Conservation (phyloP, 2,888 invertebrate genomes). For the Cryptus armator region DNA sequence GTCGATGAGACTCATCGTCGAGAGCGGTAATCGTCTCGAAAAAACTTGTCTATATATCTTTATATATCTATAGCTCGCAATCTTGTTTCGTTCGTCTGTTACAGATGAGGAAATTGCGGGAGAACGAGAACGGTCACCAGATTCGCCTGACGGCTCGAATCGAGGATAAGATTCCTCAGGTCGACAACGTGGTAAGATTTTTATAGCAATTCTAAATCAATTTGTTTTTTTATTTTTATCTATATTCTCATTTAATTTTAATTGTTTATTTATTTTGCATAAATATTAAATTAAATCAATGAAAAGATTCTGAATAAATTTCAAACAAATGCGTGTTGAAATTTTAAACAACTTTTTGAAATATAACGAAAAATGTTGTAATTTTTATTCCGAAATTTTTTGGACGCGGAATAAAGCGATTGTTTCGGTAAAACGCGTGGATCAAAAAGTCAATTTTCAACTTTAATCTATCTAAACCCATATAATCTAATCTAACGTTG, state of each 20-base stretch:
- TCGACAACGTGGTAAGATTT: constrained; percentile 76
- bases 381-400: too few relatives aligned
- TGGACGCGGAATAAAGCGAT: too few relatives aligned
- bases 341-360: too few relatives aligned
- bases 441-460: too few relatives aligned
- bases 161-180: constrained; percentile 78
- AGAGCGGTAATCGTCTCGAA: constrained; percentile 17
- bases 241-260: not conserved
- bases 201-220: not conserved
- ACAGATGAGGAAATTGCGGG: constrained; percentile 87
- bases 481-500: too few relatives aligned
- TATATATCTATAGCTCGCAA: not conserved
- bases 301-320: too few relatives aligned
- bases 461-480: too few relatives aligned
- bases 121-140: constrained; percentile 85
- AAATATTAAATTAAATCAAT: not conserved
- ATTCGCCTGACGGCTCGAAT: constrained; percentile 78
- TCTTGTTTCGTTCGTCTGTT: constrained; percentile 71
- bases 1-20: constrained; percentile 15
- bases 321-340: too few relatives aligned
- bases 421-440: too few relatives aligned
- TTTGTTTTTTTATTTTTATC: not conserved
- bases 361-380: too few relatives aligned
- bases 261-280: not conserved
- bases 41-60: not conserved